A percentile compares a stretch with the other conserved stretches of the same genome.
Evolutionary conservation across 2,888 invertebrate species (phyloP).

Genomic region (Argyra leucocephala): DNA sequence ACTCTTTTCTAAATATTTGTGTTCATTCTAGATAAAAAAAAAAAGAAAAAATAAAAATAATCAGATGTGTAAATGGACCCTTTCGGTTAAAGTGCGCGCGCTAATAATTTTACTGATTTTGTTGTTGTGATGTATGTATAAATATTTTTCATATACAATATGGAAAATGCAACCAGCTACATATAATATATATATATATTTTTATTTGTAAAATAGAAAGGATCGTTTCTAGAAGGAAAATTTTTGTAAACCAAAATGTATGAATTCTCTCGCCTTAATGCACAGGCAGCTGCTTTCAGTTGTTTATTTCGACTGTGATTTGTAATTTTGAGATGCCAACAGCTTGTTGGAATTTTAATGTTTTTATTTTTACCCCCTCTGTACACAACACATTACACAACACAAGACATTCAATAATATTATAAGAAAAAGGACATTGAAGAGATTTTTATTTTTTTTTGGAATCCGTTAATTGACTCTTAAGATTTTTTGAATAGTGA

Average conservation of each 20-base stretch:
- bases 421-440: too few relatives aligned
- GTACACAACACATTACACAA: background rate
- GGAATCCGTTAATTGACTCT: too few relatives aligned
- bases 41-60: background rate
- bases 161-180: too few relatives aligned
- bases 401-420: too few relatives aligned
- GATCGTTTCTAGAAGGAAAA: background rate
- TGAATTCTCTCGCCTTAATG: background rate
- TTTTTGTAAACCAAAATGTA: background rate
- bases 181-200: too few relatives aligned
- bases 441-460: too few relatives aligned
- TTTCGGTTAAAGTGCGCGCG: background rate
- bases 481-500: too few relatives aligned
- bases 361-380: background rate
- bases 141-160: too few relatives aligned
- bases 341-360: conserved; percentile 4
- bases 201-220: too few relatives aligned
- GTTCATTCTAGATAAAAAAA: too few relatives aligned
- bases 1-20: too few relatives aligned
- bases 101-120: background rate
- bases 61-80: background rate
- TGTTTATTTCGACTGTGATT: background rate
- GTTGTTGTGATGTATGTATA: too few relatives aligned
- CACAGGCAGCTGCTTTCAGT: background rate
- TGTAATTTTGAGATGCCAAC: background rate